Base-by-base conservation (phyloP, 2,888 invertebrate genomes). In the Sinelater perroti region DNA sequence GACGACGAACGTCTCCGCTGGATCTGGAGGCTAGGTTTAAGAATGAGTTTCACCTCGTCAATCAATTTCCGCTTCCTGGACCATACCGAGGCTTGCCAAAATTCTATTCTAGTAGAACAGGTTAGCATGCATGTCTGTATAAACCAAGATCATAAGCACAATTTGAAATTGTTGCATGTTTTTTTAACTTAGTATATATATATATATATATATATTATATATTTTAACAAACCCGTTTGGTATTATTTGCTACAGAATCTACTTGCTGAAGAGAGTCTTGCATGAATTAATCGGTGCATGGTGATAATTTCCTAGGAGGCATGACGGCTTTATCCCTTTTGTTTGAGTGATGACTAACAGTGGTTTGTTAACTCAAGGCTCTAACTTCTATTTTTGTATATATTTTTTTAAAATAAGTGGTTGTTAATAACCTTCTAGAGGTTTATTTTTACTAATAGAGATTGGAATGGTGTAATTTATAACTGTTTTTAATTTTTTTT, bases 21-120 rank as follows among this genome's bases (percentile, higher is more conserved):
- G 90, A 91, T 70, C 81, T 91, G 66, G 91, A 91, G 67, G 78
- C 82, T 21, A 83, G 87, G 57, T 91, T 88, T 77, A 82, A 82
- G 20, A 83, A 85, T 38, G 77, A 83, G 65, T 92, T 91, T 79
- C 83, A 82, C 62, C 77, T 84, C 8, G 73, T 83, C 1, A 77
- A 81, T 54, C 79, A 79, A 64, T 89, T 92, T 77, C 90, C 91
- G 5, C 78, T 79, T 16, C 91, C 92, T 6, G 87, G 86, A 66
- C 84, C 85, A 55, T 91, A 87, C 79, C 80, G 82, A 65, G 83
- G 86, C 67, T 80, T 87, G 70, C 76, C 82, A 30, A 90, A 90
- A 78, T 82, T 85, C 44, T 89, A 89, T 81, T 85, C 85, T 78
- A 87, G 86, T 76, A 84, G 83, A 77, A 81, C 80, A 75, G 83